Evolutionary conservation across 2,888 invertebrate genomes (phyloP), one percentile per base, ranked within the genome.

Genomic region (Odontomyia ornata): DNA sequence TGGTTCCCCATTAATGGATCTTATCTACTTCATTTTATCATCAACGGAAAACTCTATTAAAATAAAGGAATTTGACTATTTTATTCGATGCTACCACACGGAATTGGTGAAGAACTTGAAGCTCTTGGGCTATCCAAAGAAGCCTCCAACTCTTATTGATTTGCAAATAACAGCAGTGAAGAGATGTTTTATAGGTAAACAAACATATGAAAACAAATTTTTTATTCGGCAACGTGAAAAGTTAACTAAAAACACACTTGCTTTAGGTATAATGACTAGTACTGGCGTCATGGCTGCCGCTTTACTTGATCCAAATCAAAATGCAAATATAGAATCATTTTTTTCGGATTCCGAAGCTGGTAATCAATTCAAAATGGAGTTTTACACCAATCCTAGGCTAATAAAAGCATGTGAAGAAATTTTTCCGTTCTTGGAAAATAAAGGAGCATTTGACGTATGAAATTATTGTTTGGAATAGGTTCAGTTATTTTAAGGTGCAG

Each of bases 11-110:
- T 80, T 81, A 0, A 80, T 80, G 28, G 85, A 85, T 77, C 78
- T 85, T 43, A 83, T 84, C 82, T 83, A 83, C 60, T 77, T 86
- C 28, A 85, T 86, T 57, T 11, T 86, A 2, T 83, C 84, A 21
- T 86, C 86, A 0, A 82, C 84, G 1, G 76, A 81, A 1, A 75
- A 80, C 65, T 83, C 83, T 77, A 80, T 85, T 21, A 82, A 84
- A 65, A 82, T 84, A 15, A 82, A 82, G n/a, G 80, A 82, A 7
- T 85, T 85, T 13, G 86, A 86, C 76, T 82, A 80, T 67, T 84
- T 85, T 28, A 76, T 86, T 1, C 78, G 82, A 60, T 82, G 83
- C 71, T 86, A 86, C 78, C 85, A 86, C 21, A 79, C 79, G 13
- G 80, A 82, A 47, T 78, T 85, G 5, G 77, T 81, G 5, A 80